Evolutionary conservation across 2,797 vertebrate genomes (phyloP), one percentile per base, ranked within the genome.

Genomic region (Rhadinocentrus ornatus): DNA sequence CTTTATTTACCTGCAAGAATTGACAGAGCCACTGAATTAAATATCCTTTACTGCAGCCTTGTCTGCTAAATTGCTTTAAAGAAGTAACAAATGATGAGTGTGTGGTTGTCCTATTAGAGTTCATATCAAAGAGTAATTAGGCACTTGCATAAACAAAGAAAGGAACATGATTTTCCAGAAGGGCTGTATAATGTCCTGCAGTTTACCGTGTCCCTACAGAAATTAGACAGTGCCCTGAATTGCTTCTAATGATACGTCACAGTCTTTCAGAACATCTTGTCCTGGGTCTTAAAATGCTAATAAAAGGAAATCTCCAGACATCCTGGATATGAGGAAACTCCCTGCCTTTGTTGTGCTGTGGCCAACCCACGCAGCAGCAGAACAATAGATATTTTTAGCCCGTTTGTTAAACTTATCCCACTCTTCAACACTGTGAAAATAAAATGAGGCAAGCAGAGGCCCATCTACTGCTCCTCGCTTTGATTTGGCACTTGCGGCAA

Each of bases 381-480:
- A 90, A 91, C 87, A 90, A 89, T 66, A 41, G 86, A 77, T 93
- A 90, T 90, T 87, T 91, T 87, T 90, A 89, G 78, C 57, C 55
- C 65, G 78, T 86, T 87, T 80, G 75, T 87, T 82, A 83, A 79
- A 91, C 87, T 78, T 81, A 84, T 82, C 77, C 50, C 72, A 58
- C 65, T 83, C 66, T 62, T 63, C 74, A 63, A 39, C 50, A 18
- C 44, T 26, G 62, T 76, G 66, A 26, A 68, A 82, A 5, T 50
- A 1, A 81, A 84, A 84, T 71, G 41, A 10, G 62, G 37, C 66
- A 4, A 71, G 77, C 48, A 26, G 6, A 27, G 61, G 57, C 57
- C 64, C 13, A 52, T 62, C 69, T 71, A 37, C 32, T 35, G n/a
- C 32, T 24, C 4, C 0, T 8, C 34, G 18, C 61, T 81, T 67